A percentile compares a stretch with the other conserved stretches of the same genome.
These are phyloP conservation scores for Thalassarche chlororhynchos DNA, from an alignment of 2,113 vertebrate genomes.

Conservation along the genomic window DNA sequence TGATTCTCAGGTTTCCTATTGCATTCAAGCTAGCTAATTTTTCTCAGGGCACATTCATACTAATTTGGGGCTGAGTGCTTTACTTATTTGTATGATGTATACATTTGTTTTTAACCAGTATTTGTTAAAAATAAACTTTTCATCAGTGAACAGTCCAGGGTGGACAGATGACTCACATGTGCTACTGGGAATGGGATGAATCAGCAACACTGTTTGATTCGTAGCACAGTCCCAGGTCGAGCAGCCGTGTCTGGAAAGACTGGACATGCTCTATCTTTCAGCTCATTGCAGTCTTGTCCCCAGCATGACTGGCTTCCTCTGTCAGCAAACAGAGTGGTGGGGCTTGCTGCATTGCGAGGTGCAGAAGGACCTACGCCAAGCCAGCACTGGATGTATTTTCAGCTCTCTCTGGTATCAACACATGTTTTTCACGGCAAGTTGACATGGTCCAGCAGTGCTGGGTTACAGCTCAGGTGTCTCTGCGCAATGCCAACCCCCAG, in stretches of 20 bases:
- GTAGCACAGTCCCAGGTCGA: background rate
- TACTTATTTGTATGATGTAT: conserved; percentile 29
- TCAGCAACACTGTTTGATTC: background rate
- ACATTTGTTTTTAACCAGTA: conserved; percentile 51
- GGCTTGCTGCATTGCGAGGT: background rate
- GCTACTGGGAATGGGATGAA: conserved; percentile 52
- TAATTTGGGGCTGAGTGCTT: background rate
- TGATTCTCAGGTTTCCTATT: conserved; percentile 48
- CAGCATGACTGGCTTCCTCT: background rate
- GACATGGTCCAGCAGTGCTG: background rate
- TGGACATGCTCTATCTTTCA: background rate
- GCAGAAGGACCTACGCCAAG: background rate
- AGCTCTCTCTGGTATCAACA: background rate
- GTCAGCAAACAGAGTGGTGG: background rate
- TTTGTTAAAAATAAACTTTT: conserved; percentile 65
- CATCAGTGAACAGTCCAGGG: conserved; percentile 12
- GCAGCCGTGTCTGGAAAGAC: conserved; percentile 11
- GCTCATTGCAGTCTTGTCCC: background rate
- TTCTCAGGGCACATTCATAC: conserved; percentile 42
- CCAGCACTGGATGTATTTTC: background rate
- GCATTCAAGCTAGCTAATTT: conserved; percentile 31
- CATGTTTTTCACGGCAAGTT: background rate
- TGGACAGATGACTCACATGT: conserved; percentile 52
- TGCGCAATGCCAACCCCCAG: background rate
- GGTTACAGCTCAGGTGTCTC: background rate